These are phyloP conservation scores for Acanthurus lineatus DNA, from an alignment of 2,797 vertebrate species.

Conservation along the genomic window DNA sequence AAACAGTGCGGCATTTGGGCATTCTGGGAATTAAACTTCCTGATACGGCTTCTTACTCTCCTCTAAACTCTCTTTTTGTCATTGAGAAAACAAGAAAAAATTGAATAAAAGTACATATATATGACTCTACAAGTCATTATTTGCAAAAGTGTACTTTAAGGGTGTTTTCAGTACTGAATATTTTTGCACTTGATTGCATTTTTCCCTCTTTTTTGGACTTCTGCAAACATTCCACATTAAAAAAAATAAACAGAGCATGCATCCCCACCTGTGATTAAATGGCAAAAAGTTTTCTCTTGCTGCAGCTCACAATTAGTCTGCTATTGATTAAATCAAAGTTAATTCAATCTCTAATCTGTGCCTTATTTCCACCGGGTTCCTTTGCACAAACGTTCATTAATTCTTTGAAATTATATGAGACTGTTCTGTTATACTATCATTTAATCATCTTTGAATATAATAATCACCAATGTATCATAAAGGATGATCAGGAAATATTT, in stretches of 20 bases:
- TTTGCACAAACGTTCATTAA: conserved; percentile 70
- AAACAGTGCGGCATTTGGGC: background rate
- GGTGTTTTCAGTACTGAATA: background rate
- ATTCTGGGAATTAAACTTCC: background rate
- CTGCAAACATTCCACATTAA: background rate
- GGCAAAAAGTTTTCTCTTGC: conserved; percentile 35
- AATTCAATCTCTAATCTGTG: conserved; percentile 74
- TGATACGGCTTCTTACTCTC: background rate
- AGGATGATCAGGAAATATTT: conserved; percentile 80
- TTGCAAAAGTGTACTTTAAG: background rate
- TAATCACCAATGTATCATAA: conserved; percentile 78
- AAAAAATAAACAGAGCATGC: background rate
- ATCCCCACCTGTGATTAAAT: conserved; percentile 45
- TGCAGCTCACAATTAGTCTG: conserved; percentile 56
- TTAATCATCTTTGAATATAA: conserved; percentile 78
- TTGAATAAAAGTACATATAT: background rate
- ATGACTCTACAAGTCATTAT: background rate
- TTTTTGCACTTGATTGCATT: conserved; percentile 8
- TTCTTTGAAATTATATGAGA: conserved; percentile 70
- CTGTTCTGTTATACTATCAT: conserved; percentile 69
- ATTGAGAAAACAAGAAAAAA: background rate
- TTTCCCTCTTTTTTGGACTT: conserved; percentile 5
- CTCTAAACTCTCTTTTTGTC: background rate
- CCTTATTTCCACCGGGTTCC: conserved; percentile 67
- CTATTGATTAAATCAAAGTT: conserved; percentile 70